These are phyloP conservation scores for Phasianus colchicus DNA, from an alignment of 2,113 vertebrate genomes.

Conservation along the genomic window DNA sequence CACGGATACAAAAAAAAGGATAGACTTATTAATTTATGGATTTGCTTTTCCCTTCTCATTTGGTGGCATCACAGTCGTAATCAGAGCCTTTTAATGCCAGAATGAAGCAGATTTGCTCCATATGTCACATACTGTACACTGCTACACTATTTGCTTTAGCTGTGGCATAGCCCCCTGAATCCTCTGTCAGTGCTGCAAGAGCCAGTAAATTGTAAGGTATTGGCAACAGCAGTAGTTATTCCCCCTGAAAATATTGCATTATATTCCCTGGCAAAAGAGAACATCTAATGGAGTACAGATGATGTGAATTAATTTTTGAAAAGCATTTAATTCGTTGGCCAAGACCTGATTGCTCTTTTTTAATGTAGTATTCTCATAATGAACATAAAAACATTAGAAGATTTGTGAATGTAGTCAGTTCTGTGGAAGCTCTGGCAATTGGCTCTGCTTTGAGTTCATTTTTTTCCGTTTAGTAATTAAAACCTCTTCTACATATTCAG, in stretches of 20 bases:
- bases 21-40: background rate
- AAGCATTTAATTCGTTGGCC: constrained; percentile 71
- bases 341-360: constrained; percentile 34
- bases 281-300: constrained; percentile 72
- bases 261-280: constrained; percentile 65
- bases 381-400: constrained; percentile 69
- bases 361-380: constrained; percentile 61
- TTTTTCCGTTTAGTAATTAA: constrained; percentile 53
- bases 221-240: constrained; percentile 45
- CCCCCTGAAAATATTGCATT: constrained; percentile 71
- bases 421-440: constrained; percentile 64
- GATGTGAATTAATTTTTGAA: constrained; percentile 71
- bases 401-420: constrained; percentile 67
- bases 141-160: constrained; percentile 34
- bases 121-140: constrained; percentile 31
- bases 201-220: constrained; percentile 60
- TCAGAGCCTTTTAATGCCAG: constrained; percentile 50
- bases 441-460: constrained; percentile 8
- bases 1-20: background rate
- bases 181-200: constrained; percentile 48
- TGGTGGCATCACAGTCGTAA: constrained; percentile 38
- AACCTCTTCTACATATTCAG: constrained; percentile 33
- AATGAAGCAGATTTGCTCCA: constrained; percentile 50
- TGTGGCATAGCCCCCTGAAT: constrained; percentile 51
- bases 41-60: constrained; percentile 37